These are phyloP conservation scores for Turritopsis rubra DNA, from an alignment of 30 jellyfish, hydroid and myxozoan genomes.

Conservation along the genomic window DNA sequence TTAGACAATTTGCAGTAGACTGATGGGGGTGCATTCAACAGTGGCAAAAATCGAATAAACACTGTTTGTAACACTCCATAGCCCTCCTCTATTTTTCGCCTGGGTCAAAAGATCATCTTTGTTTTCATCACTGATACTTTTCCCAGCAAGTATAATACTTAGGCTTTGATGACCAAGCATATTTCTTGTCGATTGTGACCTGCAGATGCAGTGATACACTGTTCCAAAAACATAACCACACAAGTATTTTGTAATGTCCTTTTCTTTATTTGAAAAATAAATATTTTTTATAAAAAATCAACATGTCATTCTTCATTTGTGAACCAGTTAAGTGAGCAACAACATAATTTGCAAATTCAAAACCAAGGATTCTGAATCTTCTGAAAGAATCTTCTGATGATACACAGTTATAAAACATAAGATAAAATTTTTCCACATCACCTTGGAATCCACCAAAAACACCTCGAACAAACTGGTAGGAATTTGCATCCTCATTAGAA, in stretches of 20 bases:
- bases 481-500: not conserved
- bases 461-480: not conserved
- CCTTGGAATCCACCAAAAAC: not conserved
- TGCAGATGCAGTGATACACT: conserved; percentile 33
- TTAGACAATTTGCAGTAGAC: not conserved
- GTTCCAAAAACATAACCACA: conserved; percentile 54
- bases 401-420: not conserved
- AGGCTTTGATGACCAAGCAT: conserved; percentile 35
- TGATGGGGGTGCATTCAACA: not conserved
- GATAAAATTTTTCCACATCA: not conserved
- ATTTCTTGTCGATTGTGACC: conserved; percentile 29
- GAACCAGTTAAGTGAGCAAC: conserved; percentile 7
- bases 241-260: conserved; percentile 21
- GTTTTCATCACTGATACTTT: conserved; percentile 6
- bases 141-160: conserved; percentile 33
- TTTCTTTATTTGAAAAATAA: conserved; percentile 26
- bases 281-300: too few relatives aligned
- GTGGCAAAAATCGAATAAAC: conserved; percentile 21
- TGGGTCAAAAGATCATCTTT: conserved; percentile 33
- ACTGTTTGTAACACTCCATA: conserved; percentile 46
- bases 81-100: conserved; percentile 39
- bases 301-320: not conserved
- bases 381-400: not conserved
- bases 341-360: conserved; percentile 2
- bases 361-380: not conserved